Evolutionary conservation across 2,797 vertebrate species (phyloP).

Genomic region (Fratercula arctica): DNA sequence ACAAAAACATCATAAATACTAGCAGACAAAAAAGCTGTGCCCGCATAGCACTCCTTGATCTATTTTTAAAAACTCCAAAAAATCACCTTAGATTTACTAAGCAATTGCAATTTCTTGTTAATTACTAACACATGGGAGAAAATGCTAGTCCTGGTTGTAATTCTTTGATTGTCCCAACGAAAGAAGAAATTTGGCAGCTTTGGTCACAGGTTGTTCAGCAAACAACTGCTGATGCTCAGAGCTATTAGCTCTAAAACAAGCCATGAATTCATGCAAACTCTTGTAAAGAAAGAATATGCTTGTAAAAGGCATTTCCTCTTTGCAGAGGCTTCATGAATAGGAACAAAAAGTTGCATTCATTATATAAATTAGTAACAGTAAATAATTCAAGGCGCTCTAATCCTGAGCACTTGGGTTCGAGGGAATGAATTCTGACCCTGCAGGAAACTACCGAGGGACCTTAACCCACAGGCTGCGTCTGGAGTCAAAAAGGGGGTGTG

Average conservation of each 20-base stretch:
- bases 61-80: background rate
- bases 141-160: background rate
- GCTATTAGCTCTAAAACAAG: background rate
- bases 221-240: background rate
- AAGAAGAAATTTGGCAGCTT: background rate
- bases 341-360: slow-evolving; percentile 31
- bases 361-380: background rate
- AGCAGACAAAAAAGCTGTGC: background rate
- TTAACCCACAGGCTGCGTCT: background rate
- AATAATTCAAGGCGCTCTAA: background rate
- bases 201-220: background rate
- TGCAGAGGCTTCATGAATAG: background rate
- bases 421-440: background rate
- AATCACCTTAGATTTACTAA: background rate
- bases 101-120: background rate
- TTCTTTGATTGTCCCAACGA: background rate
- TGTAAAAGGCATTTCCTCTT: slow-evolving; percentile 10
- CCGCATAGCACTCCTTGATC: accelerated
- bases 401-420: background rate
- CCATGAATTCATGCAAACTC: background rate
- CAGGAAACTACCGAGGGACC: background rate
- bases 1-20: background rate
- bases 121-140: background rate
- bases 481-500: background rate
- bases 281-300: background rate